Base-by-base conservation (phyloP, 2,113 vertebrate species). In the Orcinus orca region DNA sequence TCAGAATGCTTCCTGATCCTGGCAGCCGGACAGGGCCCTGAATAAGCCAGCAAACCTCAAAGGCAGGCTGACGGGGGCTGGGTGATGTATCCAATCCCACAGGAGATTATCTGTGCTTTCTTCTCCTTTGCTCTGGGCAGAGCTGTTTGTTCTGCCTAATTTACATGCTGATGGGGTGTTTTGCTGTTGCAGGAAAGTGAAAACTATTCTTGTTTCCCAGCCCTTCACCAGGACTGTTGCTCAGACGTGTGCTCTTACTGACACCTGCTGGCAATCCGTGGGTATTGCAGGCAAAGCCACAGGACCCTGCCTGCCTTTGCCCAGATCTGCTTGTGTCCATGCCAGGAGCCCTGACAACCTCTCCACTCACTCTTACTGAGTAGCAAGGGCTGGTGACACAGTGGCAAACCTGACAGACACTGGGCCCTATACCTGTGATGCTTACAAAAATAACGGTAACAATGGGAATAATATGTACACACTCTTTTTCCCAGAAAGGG, bases 221-320 rank as follows among this genome's bases (percentile, higher is more conserved):
- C 21, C 10, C 36, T 20, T 44, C 4, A 23, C 47, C 17, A 1
- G 50, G 36, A 36, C 17, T 47, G 26, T 41, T 60, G 26, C 50
- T 38, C 18, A 89, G 26, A 84, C 5, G 8, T 44, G 23, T 26
- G 58, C 33, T 21, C 53, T 91, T 93, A 95, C 70, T 87, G 90
- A 92, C 97, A 89, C 83, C 96, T 96, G 12, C 87, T 98, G 94
- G 74, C 17, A 13, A 4, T 4, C 2, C 1, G 0, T 47, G 10
- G 50, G 38, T 90, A 97, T 97, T 96, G 84, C 94, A 96, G 87
- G 97, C 17, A 97, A 97, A 97, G 71, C 2, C 63, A 60, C 31
- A 9, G 8, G 25, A 38, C 31, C 33, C 4, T 3, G 21, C 26
- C 11, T 5, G 11, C 29, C 41, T 58, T 6, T 0, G 21, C n/a